A percentile compares a stretch with the other conserved stretches of the same genome.
Evolutionary conservation across 2,113 vertebrate species (phyloP).

Genomic region (Zosterops pallidus): DNA sequence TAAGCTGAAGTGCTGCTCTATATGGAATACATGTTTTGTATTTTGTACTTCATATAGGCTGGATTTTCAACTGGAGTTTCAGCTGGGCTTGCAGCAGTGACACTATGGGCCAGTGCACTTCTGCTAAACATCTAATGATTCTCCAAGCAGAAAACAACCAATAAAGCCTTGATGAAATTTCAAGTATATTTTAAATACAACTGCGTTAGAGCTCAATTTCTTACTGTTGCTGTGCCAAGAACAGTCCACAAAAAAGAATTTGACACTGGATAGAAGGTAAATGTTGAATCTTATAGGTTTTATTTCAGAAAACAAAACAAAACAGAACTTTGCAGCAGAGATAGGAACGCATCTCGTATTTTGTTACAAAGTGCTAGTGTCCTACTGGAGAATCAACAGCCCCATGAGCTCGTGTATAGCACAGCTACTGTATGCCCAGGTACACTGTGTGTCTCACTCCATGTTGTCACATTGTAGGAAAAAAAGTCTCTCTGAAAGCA

Average conservation of each 20-base stretch:
- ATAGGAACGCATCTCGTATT: background rate
- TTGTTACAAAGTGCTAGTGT: constrained; percentile 28
- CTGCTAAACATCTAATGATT: background rate
- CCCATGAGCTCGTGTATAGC: background rate
- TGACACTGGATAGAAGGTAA: constrained; percentile 30
- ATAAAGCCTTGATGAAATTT: background rate
- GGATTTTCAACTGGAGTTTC: background rate
- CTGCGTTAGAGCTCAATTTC: background rate
- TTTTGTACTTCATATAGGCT: background rate
- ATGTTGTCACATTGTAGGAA: background rate
- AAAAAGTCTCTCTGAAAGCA: background rate
- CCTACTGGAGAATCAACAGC: background rate
- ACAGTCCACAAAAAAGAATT: constrained; percentile 9
- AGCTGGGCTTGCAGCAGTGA: background rate
- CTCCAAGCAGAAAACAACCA: background rate
- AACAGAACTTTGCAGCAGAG: constrained; percentile 38
- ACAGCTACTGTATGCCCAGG: background rate
- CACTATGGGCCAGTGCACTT: background rate
- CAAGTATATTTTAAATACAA: background rate
- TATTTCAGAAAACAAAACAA: constrained; percentile 59
- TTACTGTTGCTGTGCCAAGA: background rate
- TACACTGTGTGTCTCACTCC: background rate
- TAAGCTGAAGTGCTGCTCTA: background rate
- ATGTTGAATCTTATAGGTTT: background rate
- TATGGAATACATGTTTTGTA: background rate